Conservation (phyloP, 2,888 invertebrate species). For the Agrotis clavis region DNA sequence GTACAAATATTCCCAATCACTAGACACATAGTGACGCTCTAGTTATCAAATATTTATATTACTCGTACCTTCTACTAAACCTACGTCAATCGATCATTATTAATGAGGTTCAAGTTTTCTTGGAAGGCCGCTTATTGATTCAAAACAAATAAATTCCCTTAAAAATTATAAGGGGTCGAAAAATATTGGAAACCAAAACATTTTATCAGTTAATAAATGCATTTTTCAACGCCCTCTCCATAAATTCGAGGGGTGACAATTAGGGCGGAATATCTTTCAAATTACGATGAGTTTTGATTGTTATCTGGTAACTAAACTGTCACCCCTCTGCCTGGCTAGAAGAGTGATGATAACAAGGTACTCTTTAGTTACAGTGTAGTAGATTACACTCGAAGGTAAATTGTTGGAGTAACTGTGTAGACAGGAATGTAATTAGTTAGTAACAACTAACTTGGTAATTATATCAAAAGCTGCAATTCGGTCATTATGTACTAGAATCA, state of each 20-base stretch:
- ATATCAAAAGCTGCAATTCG: not conserved
- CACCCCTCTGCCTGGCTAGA: not conserved
- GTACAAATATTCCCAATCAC: constrained; percentile 10
- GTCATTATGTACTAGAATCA: constrained; percentile 1
- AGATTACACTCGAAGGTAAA: constrained; percentile 19
- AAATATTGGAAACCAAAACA: constrained; percentile 24
- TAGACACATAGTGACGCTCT: not conserved
- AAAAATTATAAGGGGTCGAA: constrained; percentile 3
- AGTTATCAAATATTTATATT: constrained; percentile 29
- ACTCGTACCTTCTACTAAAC: constrained; percentile 7
- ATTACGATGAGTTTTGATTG: constrained; percentile 72
- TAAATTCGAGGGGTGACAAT: constrained; percentile 73
- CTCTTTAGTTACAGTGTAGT: constrained; percentile 22
- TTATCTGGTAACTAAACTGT: constrained; percentile 61
- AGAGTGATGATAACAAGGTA: constrained; percentile 25
- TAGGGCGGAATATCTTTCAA: constrained; percentile 76
- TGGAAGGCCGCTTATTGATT: not conserved
- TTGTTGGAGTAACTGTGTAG: constrained; percentile 32
- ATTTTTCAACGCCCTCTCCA: constrained; percentile 53
- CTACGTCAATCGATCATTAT: constrained; percentile 16
- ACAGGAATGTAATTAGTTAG: constrained; percentile 36
- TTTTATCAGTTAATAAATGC: constrained; percentile 43
- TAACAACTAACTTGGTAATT: constrained; percentile 16
- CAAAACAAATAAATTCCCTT: constrained; percentile 17
- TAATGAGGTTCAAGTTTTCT: constrained; percentile 2